These are phyloP conservation scores for Hippopotamus amphibius DNA, from an alignment of 2,113 vertebrate species.

Conservation along the genomic window DNA sequence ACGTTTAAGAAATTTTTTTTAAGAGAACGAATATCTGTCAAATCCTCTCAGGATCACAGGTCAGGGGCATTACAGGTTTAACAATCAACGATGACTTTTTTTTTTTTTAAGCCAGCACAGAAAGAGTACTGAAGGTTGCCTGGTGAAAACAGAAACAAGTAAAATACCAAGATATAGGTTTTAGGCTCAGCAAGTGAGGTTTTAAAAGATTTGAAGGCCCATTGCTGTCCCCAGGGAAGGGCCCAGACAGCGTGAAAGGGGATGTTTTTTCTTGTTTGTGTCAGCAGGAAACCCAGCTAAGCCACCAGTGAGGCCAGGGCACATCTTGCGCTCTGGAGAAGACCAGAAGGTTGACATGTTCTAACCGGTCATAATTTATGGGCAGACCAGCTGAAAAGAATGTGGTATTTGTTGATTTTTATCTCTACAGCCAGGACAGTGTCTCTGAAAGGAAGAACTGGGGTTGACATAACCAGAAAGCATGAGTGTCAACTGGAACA, in stretches of 20 bases:
- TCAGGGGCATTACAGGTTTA: constrained; percentile 38
- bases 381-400: constrained; percentile 7
- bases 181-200: background rate
- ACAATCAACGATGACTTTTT: constrained; percentile 37
- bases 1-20: constrained; percentile 46
- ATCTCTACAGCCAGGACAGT: background rate
- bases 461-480: background rate
- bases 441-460: constrained; percentile 4
- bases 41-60: background rate
- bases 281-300: background rate
- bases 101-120: background rate
- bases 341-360: background rate
- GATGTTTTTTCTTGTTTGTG: background rate
- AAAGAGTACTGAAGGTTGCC: background rate
- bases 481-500: background rate
- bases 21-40: constrained; percentile 5
- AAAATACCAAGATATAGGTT: background rate
- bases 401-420: constrained; percentile 39
- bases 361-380: background rate
- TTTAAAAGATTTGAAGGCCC: constrained; percentile 39
- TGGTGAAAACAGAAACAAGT: background rate
- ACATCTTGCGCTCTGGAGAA: background rate
- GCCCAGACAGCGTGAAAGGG: rapidly evolving
- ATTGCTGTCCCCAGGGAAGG: background rate
- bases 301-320: background rate